Conservation (phyloP, 2,113 vertebrate genomes). For the Nipponia nippon region DNA sequence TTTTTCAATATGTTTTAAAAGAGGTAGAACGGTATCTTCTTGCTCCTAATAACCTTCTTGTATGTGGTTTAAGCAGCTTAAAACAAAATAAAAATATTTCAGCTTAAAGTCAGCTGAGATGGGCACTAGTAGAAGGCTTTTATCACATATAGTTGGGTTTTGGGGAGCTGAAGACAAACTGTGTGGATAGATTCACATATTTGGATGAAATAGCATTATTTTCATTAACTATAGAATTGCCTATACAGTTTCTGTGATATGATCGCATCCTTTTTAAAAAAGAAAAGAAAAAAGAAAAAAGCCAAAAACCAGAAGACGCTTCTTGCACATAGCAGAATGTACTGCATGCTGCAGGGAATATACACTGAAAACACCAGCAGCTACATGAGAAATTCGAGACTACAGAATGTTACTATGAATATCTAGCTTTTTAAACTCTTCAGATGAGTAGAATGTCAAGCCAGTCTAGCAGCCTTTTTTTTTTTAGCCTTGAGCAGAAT, state of each 20-base stretch:
- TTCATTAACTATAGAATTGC: neutral
- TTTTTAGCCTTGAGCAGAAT: neutral
- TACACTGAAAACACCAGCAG: neutral
- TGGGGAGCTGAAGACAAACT: neutral
- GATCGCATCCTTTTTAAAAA: neutral
- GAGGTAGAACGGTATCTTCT: neutral
- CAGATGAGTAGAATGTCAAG: neutral
- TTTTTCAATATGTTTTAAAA: neutral
- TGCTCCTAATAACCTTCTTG: neutral
- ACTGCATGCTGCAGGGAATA: neutral
- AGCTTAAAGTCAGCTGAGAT: neutral
- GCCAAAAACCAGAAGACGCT: neutral
- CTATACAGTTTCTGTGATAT: neutral
- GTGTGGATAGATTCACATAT: neutral
- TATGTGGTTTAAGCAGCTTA: neutral
- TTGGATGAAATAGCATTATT: neutral
- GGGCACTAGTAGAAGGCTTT: neutral
- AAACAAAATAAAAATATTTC: neutral
- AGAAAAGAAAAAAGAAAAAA: neutral
- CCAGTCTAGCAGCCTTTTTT: neutral
- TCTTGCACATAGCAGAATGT: fast-evolving
- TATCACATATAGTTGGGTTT: neutral
- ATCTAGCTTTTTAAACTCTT: neutral
- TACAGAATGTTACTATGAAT: neutral
- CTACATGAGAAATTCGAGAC: neutral